Conservation (phyloP, 2,888 invertebrate genomes). For the Pegoplata infirma region DNA sequence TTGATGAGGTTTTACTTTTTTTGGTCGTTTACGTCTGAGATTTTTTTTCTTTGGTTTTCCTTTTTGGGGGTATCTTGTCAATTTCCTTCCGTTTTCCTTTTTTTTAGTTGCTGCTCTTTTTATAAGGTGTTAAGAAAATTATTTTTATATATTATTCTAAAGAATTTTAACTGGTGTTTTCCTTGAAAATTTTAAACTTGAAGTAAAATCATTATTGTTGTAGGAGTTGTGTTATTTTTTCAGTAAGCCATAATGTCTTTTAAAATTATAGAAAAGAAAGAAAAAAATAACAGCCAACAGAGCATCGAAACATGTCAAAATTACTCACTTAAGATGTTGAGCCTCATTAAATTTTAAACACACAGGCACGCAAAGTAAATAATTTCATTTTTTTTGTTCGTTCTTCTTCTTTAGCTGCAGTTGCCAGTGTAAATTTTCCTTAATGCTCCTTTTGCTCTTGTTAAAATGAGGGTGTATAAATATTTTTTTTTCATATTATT, state of each 20-base stretch:
- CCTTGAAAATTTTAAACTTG: not conserved
- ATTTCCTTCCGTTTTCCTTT: conserved; percentile 16
- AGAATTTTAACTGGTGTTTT: conserved; percentile 8
- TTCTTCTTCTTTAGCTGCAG: not conserved
- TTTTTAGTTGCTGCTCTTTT: not conserved
- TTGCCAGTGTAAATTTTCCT: not conserved
- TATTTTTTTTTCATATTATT: conserved; percentile 25
- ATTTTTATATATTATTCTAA: conserved; percentile 20
- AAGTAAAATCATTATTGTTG: not conserved
- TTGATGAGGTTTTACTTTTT: conserved; percentile 42
- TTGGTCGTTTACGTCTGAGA: not conserved
- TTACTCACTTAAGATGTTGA: conserved; percentile 56
- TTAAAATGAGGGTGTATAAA: conserved; percentile 5
- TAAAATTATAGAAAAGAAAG: not conserved
- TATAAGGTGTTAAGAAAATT: conserved; percentile 25
- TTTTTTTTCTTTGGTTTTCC: conserved; percentile 5
- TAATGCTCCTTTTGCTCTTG: not conserved
- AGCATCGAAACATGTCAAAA: conserved; percentile 47
- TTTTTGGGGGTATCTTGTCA: conserved; percentile 34
- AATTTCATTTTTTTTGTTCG: conserved; percentile 38
- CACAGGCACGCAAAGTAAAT: conserved; percentile 38
- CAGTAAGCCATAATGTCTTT: not conserved
- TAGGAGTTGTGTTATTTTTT: not conserved
- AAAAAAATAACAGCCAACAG: not conserved
- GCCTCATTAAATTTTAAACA: conserved; percentile 62